These are phyloP conservation scores for Aplysina aerophoba DNA, from an alignment of 37 sponge, comb jelly and placozoan species.

Conservation along the genomic window DNA sequence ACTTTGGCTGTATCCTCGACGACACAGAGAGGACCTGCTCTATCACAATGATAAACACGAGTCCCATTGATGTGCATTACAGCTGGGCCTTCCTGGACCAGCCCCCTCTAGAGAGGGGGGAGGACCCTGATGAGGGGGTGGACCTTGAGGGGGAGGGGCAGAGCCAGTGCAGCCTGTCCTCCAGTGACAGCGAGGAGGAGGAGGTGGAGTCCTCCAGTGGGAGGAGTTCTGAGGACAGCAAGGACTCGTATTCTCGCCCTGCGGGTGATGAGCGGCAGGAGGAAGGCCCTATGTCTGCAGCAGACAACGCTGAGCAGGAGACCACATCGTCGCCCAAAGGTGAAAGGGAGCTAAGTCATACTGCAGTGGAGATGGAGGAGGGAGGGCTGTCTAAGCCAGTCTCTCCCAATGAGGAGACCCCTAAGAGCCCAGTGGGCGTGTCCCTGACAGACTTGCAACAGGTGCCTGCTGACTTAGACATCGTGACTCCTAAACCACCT, in stretches of 20 bases:
- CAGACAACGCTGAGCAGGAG: neutral
- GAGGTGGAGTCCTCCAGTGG: conserved; percentile 11
- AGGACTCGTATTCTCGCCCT: too few species aligned
- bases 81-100: conserved; percentile 85
- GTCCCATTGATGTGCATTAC: conserved; percentile 84
- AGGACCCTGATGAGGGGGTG: conserved; percentile 65
- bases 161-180: neutral
- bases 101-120: conserved; percentile 55
- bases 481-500: neutral
- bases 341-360: neutral
- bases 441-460: neutral
- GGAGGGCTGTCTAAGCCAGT: neutral
- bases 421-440: neutral
- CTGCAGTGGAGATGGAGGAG: conserved; percentile 21
- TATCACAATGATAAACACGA: conserved; percentile 84
- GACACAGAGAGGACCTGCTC: conserved; percentile 85
- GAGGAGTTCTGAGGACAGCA: too few species aligned
- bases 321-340: neutral
- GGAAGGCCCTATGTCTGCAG: neutral
- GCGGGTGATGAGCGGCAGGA: too few species aligned
- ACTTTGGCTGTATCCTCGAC: conserved; percentile 96
- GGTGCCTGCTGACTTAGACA: neutral
- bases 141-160: conserved; percentile 79
- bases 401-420: neutral
- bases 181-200: conserved; percentile 6